Percentiles rank a stretch among this genome's conserved stretches.
These are phyloP conservation scores for Dipodomys stephensi DNA, from an alignment of 2,113 vertebrate genomes.

Conservation along the genomic window DNA sequence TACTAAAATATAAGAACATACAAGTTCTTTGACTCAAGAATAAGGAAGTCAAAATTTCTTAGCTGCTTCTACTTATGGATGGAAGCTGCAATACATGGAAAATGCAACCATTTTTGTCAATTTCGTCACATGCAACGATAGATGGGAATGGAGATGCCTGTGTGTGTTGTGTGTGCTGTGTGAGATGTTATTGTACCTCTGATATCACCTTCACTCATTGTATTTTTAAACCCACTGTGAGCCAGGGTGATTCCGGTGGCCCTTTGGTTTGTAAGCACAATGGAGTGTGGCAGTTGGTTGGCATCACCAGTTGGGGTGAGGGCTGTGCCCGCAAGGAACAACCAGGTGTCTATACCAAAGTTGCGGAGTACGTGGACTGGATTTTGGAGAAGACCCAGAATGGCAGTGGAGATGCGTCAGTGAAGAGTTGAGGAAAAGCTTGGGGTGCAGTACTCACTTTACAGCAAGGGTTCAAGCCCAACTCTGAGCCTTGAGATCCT, in stretches of 20 bases:
- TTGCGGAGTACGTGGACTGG: constrained; percentile 87
- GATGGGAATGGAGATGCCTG: not conserved
- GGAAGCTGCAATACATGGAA: not conserved
- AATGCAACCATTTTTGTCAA: not conserved
- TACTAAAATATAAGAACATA: constrained; percentile 38
- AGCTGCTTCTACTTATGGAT: not conserved
- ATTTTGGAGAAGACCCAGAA: constrained; percentile 83
- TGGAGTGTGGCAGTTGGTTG: constrained; percentile 86
- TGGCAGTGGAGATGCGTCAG: fast-evolving
- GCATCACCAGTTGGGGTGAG: constrained; percentile 90
- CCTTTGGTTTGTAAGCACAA: constrained; percentile 84
- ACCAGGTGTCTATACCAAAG: constrained; percentile 89
- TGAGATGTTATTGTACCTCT: not conserved
- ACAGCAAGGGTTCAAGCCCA: not conserved
- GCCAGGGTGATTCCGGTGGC: constrained; percentile 89
- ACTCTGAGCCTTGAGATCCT: not conserved
- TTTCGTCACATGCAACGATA: not conserved
- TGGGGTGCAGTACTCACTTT: not conserved
- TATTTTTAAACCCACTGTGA: constrained; percentile 43
- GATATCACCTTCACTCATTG: not conserved
- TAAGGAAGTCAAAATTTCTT: not conserved
- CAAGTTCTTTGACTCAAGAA: not conserved
- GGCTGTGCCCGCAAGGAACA: constrained; percentile 85
- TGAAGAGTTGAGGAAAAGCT: not conserved
- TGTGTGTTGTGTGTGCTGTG: not conserved